Conservation (phyloP, 2,888 invertebrate genomes). For the Lepidocyrtinus sp. region DNA sequence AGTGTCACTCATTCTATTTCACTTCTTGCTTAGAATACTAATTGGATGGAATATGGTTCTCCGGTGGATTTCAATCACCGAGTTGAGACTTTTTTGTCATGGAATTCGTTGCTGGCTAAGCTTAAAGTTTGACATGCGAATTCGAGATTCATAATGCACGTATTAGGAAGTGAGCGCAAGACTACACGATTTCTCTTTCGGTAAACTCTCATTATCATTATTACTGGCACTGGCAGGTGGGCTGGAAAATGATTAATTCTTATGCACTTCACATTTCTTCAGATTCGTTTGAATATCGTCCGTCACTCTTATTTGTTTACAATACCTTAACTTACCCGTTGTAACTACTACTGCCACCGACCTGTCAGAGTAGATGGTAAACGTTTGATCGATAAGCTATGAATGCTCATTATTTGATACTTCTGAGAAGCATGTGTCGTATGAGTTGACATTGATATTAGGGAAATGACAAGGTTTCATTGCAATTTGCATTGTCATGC, state of each 20-base stretch:
- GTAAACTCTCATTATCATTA: too few species aligned
- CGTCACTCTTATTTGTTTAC: neutral
- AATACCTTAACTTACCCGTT: too few species aligned
- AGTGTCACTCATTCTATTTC: neutral
- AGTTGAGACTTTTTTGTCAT: neutral
- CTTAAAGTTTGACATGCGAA: neutral
- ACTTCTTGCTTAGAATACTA: neutral
- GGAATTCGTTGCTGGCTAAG: neutral
- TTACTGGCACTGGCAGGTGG: too few species aligned
- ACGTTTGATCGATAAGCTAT: constrained; percentile 62
- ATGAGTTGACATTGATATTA: constrained; percentile 25
- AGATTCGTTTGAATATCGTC: neutral
- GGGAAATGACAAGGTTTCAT: constrained; percentile 41
- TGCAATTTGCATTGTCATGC: too few species aligned
- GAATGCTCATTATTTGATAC: constrained; percentile 54
- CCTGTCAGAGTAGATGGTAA: constrained; percentile 37
- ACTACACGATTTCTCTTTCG: neutral
- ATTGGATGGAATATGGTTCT: too few species aligned
- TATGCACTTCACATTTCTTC: neutral
- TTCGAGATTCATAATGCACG: constrained; percentile 13
- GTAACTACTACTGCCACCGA: too few species aligned
- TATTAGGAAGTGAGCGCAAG: too few species aligned
- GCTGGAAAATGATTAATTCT: neutral
- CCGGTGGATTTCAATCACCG: neutral
- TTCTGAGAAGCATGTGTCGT: too few species aligned